phyloP scores from a whole-genome alignment of 1,140 invertebrate genomes.

The Oscheius sp. region DNA sequence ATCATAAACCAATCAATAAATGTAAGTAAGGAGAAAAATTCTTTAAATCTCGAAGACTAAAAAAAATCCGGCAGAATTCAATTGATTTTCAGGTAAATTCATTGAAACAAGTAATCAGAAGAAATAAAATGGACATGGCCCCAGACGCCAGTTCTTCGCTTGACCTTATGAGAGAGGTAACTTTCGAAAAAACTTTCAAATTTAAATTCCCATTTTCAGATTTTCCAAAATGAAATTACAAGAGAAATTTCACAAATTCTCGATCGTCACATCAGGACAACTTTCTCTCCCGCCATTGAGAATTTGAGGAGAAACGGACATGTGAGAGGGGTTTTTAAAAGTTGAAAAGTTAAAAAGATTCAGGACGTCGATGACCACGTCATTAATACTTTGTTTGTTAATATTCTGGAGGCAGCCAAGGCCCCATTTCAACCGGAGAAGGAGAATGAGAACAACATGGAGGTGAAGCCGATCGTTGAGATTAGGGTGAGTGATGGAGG shows the following conservation, averaged over 20 bases:
- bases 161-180: slow-evolving; percentile 25
- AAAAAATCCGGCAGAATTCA: too few relatives aligned
- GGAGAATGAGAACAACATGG: slow-evolving; percentile 12
- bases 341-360: slow-evolving; percentile 3
- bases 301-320: slow-evolving; percentile 54
- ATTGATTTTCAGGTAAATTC: slow-evolving; percentile 28
- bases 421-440: slow-evolving; percentile 44
- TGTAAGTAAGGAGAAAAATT: too few relatives aligned
- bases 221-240: slow-evolving; percentile 53
- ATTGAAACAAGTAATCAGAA: slow-evolving; percentile 28
- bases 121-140: slow-evolving; percentile 30
- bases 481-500: neutral
- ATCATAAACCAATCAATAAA: too few relatives aligned
- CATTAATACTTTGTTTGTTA: slow-evolving; percentile 45
- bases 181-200: neutral
- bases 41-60: too few relatives aligned
- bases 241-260: slow-evolving; percentile 52
- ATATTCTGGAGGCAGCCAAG: slow-evolving; percentile 56
- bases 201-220: slow-evolving; percentile 30
- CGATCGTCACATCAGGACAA: slow-evolving; percentile 52
- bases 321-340: slow-evolving; percentile 31
- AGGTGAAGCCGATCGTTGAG: neutral
- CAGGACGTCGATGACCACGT: slow-evolving; percentile 44
- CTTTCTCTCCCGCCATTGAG: slow-evolving; percentile 56
- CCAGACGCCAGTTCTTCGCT: slow-evolving; percentile 14